Conservation (phyloP, 2,888 invertebrate species). For the Tachina fera region DNA sequence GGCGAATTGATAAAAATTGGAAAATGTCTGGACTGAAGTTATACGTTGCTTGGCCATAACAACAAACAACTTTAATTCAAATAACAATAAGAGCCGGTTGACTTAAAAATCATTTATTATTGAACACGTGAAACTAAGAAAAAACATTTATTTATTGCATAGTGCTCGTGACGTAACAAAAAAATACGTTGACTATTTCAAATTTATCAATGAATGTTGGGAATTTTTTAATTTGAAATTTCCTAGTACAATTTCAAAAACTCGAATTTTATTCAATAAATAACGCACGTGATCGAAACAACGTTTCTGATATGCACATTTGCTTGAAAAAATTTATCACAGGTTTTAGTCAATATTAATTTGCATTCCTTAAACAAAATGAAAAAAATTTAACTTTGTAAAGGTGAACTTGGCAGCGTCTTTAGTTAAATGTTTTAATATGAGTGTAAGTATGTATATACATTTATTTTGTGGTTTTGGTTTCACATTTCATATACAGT, state of each 20-base stretch:
- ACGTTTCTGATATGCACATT: conserved; percentile 40
- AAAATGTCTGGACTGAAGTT: too few species aligned
- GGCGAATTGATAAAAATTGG: too few species aligned
- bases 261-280: conserved; percentile 56
- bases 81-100: too few species aligned
- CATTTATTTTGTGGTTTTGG: background rate
- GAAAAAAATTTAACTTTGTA: background rate
- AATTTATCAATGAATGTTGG: conserved; percentile 42
- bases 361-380: background rate
- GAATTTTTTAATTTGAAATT: conserved; percentile 35
- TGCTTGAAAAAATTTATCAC: conserved; percentile 6
- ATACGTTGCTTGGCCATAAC: too few species aligned
- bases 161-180: background rate
- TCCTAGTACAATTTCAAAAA: conserved; percentile 18
- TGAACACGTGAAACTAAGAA: background rate
- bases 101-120: too few species aligned
- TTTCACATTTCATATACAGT: conserved; percentile 1
- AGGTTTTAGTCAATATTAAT: conserved; percentile 1
- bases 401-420: background rate
- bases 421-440: conserved; percentile 25
- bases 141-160: background rate
- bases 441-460: background rate
- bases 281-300: conserved; percentile 56
- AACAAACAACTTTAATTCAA: too few species aligned
- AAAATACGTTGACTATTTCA: background rate